Evolutionary conservation across 2,888 invertebrate species (phyloP).

Genomic region (Poecilus cupreus): DNA sequence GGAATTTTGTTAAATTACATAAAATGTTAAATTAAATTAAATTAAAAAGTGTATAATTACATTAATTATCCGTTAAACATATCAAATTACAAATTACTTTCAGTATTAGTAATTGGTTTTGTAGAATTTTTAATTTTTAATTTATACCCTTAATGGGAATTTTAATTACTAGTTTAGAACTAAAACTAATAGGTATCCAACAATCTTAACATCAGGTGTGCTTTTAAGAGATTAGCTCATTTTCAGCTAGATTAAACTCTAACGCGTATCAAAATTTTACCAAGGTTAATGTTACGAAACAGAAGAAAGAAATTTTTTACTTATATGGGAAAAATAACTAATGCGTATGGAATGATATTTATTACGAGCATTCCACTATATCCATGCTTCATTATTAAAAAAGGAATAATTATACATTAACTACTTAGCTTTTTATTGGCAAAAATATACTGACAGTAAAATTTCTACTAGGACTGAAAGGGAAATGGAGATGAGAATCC

Average conservation of each 20-base stretch:
- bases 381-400: too few species aligned
- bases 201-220: neutral
- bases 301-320: neutral
- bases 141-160: neutral
- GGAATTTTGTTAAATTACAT: too few species aligned
- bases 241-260: constrained; percentile 27
- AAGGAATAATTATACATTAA: too few species aligned
- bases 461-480: too few species aligned
- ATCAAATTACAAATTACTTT: neutral
- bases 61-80: neutral
- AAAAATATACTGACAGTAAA: too few species aligned
- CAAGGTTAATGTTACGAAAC: constrained; percentile 5
- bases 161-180: neutral
- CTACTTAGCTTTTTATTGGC: too few species aligned
- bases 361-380: neutral
- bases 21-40: too few species aligned
- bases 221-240: constrained; percentile 28
- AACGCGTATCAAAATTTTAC: constrained; percentile 34
- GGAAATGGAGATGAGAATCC: too few species aligned
- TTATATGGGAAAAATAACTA: neutral
- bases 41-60: neutral
- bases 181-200: constrained; percentile 15
- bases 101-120: too few species aligned
- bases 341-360: neutral
- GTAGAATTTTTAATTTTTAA: neutral